Evolutionary conservation across 2,888 invertebrate genomes (phyloP).

Genomic region (Plagodis pulveraria): DNA sequence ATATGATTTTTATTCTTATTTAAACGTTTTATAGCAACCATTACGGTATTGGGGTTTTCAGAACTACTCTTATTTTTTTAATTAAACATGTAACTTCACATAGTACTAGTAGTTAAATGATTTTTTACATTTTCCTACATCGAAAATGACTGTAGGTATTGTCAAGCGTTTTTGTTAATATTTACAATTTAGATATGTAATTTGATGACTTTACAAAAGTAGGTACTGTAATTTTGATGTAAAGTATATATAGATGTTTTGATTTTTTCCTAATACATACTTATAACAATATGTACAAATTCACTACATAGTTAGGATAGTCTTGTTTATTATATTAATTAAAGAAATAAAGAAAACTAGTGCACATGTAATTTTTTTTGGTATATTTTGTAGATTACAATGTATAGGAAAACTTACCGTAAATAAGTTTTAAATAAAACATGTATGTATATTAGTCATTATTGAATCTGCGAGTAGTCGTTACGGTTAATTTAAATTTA

Average conservation of each 20-base stretch:
- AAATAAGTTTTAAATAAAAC: no score
- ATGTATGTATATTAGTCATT: no score
- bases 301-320: conserved; percentile 32
- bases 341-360: conserved; percentile 11
- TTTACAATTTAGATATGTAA: conserved; percentile 81
- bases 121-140: conserved; percentile 19
- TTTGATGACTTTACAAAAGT: conserved; percentile 62
- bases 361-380: background rate
- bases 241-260: conserved; percentile 5
- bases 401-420: no score
- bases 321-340: conserved; percentile 23
- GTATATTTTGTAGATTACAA: background rate
- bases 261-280: conserved; percentile 28
- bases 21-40: no score
- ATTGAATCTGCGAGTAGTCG: no score
- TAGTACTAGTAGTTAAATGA: background rate
- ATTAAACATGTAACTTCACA: background rate
- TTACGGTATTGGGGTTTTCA: no score
- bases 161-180: conserved; percentile 81
- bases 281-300: conserved; percentile 32
- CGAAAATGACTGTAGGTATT: conserved; percentile 54
- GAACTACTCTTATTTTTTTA: background rate
- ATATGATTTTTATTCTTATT: no score
- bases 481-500: no score
- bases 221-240: conserved; percentile 46